phyloP scores from a whole-genome alignment of 2,797 vertebrate species.

The Parauchenoglanis punctatus region DNA sequence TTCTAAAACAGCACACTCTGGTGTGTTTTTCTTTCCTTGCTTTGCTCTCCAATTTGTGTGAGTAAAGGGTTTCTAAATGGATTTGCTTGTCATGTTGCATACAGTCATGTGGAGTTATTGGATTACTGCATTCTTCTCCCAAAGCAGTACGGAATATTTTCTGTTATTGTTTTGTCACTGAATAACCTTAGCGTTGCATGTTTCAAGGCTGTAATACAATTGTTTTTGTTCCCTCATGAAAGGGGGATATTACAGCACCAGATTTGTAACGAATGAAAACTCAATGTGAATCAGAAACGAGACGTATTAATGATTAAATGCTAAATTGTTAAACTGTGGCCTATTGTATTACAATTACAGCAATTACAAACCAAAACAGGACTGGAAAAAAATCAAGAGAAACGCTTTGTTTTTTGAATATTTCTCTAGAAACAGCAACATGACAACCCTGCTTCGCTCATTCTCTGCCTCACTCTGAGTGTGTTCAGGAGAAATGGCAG shows the following conservation, averaged over 20 bases:
- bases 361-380: neutral
- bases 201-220: neutral
- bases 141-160: neutral
- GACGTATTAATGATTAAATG: neutral
- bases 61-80: neutral
- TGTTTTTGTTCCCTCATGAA: neutral
- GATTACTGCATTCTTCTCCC: neutral
- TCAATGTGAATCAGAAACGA: neutral
- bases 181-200: neutral
- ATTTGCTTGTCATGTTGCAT: neutral
- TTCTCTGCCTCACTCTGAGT: slow-evolving; percentile 17
- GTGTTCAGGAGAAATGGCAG: slow-evolving; percentile 40
- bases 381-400: neutral
- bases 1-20: neutral
- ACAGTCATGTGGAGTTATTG: neutral
- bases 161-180: neutral
- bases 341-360: neutral
- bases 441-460: neutral
- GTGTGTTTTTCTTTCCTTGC: neutral
- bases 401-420: neutral
- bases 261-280: neutral
- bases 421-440: neutral
- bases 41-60: neutral
- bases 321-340: neutral
- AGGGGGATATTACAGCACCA: neutral